Evolutionary conservation across 1,140 invertebrate species (phyloP), one percentile per base, ranked within the genome.

Genomic region (Zaprionus africanus): DNA sequence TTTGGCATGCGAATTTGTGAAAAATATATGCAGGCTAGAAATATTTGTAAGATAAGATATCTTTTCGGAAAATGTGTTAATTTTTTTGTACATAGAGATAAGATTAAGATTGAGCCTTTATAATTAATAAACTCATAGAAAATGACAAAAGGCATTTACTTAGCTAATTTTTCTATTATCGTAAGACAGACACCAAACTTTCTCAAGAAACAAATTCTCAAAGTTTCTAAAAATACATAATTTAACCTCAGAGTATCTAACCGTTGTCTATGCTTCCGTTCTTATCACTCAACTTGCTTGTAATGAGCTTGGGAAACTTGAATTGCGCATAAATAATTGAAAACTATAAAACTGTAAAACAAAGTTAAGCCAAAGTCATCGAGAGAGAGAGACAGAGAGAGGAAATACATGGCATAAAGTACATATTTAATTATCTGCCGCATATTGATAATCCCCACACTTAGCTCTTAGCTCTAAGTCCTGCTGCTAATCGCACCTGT

Each of bases 401-500:
- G 41, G 41, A 51, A 51, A 51, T 51, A 51, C 46, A 19, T 24
- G 22, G 46, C 19, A 51, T 51, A 51, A 51, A 51, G 19, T 51
- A 51, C 46, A 51, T 51, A 51, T 51, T 51, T 24, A 51, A 34
- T 31, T 56, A 56, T 56, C 24, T 65, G 13, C 41, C 41, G 41
- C 41, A 46, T 46, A 46, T 46, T 46, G 19, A 19, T 36, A n/a
- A n/a, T 28, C 15, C 31, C 22, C 26, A 12, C 46, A 43, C 49
- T 62, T 24, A 34, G 17, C 38, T 43, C 38, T 67, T 19, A 38
- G 11, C 19, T 12, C 28, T 9, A 49, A 46, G 36, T 69, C 22
- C 57, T 69, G 41, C 36, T 17, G 6, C 46, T 38, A 64, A 64
- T 43, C 43, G 43, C 60, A 76, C 60, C 73, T 76, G 68, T 65